Conservation (phyloP, 2,888 invertebrate species). For the Ormyrus rosae region DNA sequence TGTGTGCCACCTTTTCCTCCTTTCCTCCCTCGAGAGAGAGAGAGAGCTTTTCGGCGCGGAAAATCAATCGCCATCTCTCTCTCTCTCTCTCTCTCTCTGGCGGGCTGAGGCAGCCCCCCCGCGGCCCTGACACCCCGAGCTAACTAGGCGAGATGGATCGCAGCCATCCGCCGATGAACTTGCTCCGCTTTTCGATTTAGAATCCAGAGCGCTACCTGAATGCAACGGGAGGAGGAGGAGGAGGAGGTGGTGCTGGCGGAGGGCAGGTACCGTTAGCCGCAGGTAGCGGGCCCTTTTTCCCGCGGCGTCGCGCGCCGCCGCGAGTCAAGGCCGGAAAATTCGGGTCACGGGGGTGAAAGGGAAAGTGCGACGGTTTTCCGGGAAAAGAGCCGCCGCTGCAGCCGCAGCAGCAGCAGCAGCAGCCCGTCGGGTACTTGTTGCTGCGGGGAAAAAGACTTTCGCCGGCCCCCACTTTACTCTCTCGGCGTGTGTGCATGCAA, state of each 20-base stretch:
- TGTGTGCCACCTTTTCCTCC: too few species aligned
- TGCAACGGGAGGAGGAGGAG: background rate
- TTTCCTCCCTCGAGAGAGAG: too few species aligned
- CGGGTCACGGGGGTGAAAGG: constrained; percentile 30
- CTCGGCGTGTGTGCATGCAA: background rate
- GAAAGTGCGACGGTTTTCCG: background rate
- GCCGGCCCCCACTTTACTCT: too few species aligned
- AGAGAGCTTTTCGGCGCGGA: too few species aligned
- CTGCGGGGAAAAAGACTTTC: too few species aligned
- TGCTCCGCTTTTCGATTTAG: background rate
- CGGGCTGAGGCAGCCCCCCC: background rate
- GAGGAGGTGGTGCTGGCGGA: background rate
- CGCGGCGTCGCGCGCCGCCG: background rate
- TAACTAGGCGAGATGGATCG: constrained; percentile 43
- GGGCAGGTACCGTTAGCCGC: background rate
- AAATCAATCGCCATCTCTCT: too few species aligned
- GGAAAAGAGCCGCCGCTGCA: too few species aligned
- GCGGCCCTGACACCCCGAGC: constrained; percentile 44
- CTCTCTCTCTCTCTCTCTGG: too few species aligned
- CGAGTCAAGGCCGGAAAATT: background rate
- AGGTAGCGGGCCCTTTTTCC: background rate
- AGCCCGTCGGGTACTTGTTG: too few species aligned
- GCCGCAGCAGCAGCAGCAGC: too few species aligned
- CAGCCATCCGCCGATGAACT: constrained; percentile 22
- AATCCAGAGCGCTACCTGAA: background rate